These are phyloP conservation scores for Dermochelys coriacea DNA, from an alignment of 2,797 vertebrate genomes.

Conservation along the genomic window DNA sequence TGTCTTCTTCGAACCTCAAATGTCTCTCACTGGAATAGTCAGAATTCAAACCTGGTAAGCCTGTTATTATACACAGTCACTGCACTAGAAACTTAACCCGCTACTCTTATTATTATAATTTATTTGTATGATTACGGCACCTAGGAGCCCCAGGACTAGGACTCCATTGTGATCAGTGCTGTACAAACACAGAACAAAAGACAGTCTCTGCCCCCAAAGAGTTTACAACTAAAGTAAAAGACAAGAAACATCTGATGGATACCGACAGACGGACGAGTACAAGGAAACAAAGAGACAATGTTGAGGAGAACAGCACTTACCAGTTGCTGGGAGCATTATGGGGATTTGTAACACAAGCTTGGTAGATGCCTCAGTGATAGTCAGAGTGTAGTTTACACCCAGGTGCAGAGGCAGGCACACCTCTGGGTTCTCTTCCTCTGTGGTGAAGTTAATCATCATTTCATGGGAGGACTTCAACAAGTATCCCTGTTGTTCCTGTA, in stretches of 20 bases:
- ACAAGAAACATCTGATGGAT: background rate
- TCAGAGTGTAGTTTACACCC: conserved; percentile 83
- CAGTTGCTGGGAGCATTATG: conserved; percentile 78
- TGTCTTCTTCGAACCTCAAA: background rate
- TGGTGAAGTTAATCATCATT: conserved; percentile 71
- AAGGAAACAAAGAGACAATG: background rate
- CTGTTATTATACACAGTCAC: background rate
- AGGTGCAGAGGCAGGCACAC: conserved; percentile 83
- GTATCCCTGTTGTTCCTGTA: conserved; percentile 77
- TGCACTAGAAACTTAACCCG: background rate
- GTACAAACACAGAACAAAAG: background rate
- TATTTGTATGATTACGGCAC: background rate
- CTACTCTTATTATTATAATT: background rate
- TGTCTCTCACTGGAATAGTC: background rate
- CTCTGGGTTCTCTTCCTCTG: conserved; percentile 42
- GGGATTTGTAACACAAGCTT: conserved; percentile 66
- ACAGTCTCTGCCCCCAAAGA: background rate
- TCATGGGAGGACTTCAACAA: conserved; percentile 78
- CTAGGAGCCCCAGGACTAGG: background rate
- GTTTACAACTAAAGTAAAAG: background rate
- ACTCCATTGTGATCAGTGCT: too few species aligned
- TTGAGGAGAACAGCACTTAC: conserved; percentile 50
- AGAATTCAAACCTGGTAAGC: background rate
- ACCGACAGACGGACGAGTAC: background rate
- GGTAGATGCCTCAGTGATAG: conserved; percentile 76